Evolutionary conservation across 2,888 invertebrate species (phyloP).

Genomic region (Diaprepes abbreviatus): DNA sequence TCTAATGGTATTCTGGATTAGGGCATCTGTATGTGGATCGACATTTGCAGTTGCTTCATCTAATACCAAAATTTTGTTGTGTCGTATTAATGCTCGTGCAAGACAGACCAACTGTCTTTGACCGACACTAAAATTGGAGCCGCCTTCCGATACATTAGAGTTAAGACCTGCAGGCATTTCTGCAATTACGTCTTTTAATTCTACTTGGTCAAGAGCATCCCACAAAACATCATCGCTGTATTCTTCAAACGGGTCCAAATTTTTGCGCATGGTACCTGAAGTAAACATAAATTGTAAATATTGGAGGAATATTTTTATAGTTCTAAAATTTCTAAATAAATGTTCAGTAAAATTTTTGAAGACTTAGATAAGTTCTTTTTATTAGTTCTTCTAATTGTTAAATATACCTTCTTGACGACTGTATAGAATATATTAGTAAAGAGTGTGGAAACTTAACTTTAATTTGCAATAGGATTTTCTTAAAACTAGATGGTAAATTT

Average conservation of each 20-base stretch:
- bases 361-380: too few species aligned
- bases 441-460: too few species aligned
- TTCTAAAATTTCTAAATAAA: too few species aligned
- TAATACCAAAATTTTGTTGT: slow-evolving; percentile 64
- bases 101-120: slow-evolving; percentile 80
- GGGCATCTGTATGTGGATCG: slow-evolving; percentile 82
- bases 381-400: too few species aligned
- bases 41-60: slow-evolving; percentile 90
- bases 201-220: slow-evolving; percentile 65
- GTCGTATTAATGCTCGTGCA: slow-evolving; percentile 74
- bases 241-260: slow-evolving; percentile 61
- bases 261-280: slow-evolving; percentile 70
- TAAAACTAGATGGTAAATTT: too few species aligned
- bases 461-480: too few species aligned
- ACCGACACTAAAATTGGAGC: slow-evolving; percentile 63
- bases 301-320: too few species aligned
- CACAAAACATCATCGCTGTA: slow-evolving; percentile 58
- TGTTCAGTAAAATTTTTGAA: too few species aligned
- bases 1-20: slow-evolving; percentile 85
- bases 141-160: slow-evolving; percentile 74
- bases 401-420: too few species aligned
- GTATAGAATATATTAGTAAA: too few species aligned
- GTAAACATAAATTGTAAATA: too few species aligned
- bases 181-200: slow-evolving; percentile 69
- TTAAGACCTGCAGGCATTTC: slow-evolving; percentile 71